These are phyloP conservation scores for Hylaea fasciaria DNA, from an alignment of 2,888 invertebrate genomes.

Conservation along the genomic window DNA sequence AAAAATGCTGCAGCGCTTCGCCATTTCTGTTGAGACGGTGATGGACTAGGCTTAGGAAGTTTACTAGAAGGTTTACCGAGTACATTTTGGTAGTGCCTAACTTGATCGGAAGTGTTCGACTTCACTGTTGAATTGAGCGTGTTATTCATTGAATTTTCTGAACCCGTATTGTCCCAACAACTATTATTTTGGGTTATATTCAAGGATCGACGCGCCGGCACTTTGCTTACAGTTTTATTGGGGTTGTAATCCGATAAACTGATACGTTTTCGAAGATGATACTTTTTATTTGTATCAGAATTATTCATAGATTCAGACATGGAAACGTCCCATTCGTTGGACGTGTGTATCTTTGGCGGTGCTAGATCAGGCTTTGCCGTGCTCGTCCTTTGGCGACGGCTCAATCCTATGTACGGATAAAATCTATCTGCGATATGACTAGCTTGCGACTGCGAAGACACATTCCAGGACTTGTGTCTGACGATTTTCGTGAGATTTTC, in stretches of 20 bases:
- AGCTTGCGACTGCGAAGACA: slow-evolving; percentile 73
- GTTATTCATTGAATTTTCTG: slow-evolving; percentile 66
- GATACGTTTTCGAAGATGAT: slow-evolving; percentile 66
- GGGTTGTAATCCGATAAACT: slow-evolving; percentile 68
- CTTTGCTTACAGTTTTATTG: slow-evolving; percentile 66
- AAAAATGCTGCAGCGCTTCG: slow-evolving; percentile 84
- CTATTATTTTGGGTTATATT: slow-evolving; percentile 59
- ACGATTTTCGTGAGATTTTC: slow-evolving; percentile 85
- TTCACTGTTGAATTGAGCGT: slow-evolving; percentile 61
- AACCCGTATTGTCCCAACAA: slow-evolving; percentile 63
- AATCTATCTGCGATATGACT: slow-evolving; percentile 74
- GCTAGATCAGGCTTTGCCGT: slow-evolving; percentile 63
- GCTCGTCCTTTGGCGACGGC: slow-evolving; percentile 73
- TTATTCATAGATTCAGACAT: slow-evolving; percentile 64
- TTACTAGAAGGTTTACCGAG: slow-evolving; percentile 52
- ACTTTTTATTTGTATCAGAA: slow-evolving; percentile 65
- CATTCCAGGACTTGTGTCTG: slow-evolving; percentile 88
- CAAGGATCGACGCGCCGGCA: slow-evolving; percentile 69
- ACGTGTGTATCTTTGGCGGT: slow-evolving; percentile 51
- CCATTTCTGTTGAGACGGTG: slow-evolving; percentile 74
- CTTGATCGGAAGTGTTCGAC: slow-evolving; percentile 56
- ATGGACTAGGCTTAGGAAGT: slow-evolving; percentile 57
- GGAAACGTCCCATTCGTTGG: slow-evolving; percentile 66
- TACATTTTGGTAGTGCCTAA: slow-evolving; percentile 61
- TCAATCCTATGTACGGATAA: slow-evolving; percentile 83